Percentiles rank a stretch among this genome's conserved stretches.
phyloP scores from a whole-genome alignment of 2,888 invertebrate species.

The Elysia crispata region DNA sequence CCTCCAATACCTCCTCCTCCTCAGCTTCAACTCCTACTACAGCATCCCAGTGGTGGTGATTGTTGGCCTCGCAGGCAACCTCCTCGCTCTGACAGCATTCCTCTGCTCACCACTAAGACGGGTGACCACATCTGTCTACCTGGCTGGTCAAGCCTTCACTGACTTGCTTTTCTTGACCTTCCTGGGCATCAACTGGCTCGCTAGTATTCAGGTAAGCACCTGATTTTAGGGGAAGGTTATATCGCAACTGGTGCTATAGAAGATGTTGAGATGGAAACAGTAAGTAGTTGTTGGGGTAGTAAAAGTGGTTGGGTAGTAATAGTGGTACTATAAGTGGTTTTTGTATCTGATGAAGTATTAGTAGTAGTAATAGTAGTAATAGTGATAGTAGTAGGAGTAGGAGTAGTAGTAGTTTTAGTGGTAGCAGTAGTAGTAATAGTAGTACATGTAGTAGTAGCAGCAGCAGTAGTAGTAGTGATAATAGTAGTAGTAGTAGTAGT shows the following conservation, averaged over 20 bases:
- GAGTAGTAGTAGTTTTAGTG: too few relatives aligned
- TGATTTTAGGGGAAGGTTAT: neutral
- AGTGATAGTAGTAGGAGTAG: too few relatives aligned
- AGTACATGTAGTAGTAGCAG: neutral
- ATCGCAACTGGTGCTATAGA: too few relatives aligned
- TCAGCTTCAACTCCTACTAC: constrained; percentile 50
- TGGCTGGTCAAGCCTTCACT: constrained; percentile 61
- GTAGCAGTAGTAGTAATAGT: neutral
- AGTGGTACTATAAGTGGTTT: too few relatives aligned
- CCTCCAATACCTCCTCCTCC: too few relatives aligned
- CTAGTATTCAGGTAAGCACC: constrained; percentile 48
- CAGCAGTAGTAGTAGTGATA: neutral
- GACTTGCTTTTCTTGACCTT: constrained; percentile 63
- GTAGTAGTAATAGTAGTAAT: too few relatives aligned
- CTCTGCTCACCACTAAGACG: constrained; percentile 58
- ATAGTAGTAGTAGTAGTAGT: neutral
- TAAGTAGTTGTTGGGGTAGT: too few relatives aligned
- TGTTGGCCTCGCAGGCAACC: constrained; percentile 62
- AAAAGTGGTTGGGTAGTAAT: too few relatives aligned
- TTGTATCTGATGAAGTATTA: too few relatives aligned
- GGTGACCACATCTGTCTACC: constrained; percentile 62
- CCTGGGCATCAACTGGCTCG: constrained; percentile 63
- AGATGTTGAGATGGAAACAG: too few relatives aligned
- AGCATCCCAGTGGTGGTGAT: constrained; percentile 62
- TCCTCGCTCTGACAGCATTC: constrained; percentile 62